Percentiles rank a stretch among this genome's conserved stretches.
Evolutionary conservation across 30 jellyfish, hydroid and myxozoan species (phyloP).

Genomic region (Aurelia aurita complex sp. Pacific): DNA sequence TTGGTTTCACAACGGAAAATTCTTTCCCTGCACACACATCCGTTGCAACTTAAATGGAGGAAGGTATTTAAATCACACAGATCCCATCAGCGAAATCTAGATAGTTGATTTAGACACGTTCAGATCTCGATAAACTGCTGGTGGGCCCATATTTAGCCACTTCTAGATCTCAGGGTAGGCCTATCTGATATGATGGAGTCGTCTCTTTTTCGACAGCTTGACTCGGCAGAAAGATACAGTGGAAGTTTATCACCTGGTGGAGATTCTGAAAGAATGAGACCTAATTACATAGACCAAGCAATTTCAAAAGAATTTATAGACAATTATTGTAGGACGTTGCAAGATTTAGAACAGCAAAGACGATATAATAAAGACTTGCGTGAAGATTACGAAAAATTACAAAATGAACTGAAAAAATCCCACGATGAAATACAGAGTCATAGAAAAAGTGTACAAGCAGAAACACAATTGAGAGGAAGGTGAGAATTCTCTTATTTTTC

Average conservation of each 20-base stretch:
- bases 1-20: too few species aligned
- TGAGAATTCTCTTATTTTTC: not conserved
- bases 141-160: too few species aligned
- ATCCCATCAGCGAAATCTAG: too few species aligned
- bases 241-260: not conserved
- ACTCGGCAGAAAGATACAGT: not conserved
- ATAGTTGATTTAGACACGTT: too few species aligned
- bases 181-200: too few species aligned
- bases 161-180: too few species aligned
- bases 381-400: not conserved
- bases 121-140: too few species aligned
- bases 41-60: too few species aligned
- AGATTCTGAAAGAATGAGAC: slow-evolving; percentile 2
- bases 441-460: slow-evolving; percentile 9
- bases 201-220: not conserved
- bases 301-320: slow-evolving; percentile 30
- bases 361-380: not conserved
- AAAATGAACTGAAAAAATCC: slow-evolving; percentile 4
- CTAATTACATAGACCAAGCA: slow-evolving; percentile 2
- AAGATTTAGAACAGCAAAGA: slow-evolving; percentile 39
- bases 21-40: too few species aligned
- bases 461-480: slow-evolving; percentile 49
- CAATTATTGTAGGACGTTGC: slow-evolving; percentile 28
- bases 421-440: slow-evolving; percentile 10
- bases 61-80: too few species aligned